A percentile compares a stretch with the other conserved stretches of the same genome.
Conservation (phyloP, 2,888 invertebrate genomes). For the Macrosiphum euphorbiae region DNA sequence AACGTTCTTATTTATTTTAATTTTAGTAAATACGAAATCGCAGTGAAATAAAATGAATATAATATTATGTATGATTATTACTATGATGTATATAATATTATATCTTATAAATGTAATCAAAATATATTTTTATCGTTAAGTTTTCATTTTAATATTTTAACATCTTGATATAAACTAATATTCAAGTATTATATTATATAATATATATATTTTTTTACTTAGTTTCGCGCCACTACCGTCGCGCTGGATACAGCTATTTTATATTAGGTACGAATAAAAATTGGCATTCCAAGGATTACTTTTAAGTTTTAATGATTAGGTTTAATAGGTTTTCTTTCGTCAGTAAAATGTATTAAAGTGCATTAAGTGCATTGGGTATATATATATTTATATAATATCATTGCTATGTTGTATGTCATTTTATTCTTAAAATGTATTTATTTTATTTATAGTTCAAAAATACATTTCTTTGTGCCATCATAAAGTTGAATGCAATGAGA, state of each 20-base stretch:
- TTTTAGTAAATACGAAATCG: background rate
- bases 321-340: background rate
- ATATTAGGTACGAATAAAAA: background rate
- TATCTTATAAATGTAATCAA: background rate
- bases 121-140: background rate
- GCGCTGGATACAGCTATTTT: background rate
- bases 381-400: background rate
- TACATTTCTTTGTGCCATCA: background rate
- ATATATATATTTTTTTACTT: too few relatives aligned
- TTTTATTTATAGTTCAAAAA: constrained; percentile 29
- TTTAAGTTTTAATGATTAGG: background rate
- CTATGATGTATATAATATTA: background rate
- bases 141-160: background rate
- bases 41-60: background rate
- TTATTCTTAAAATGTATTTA: background rate
- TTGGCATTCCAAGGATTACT: background rate
- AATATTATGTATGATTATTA: background rate
- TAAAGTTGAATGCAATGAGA: background rate
- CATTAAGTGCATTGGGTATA: background rate
- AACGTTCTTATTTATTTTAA: background rate
- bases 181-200: background rate
- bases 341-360: background rate
- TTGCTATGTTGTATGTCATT: background rate
- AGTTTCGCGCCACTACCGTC: too few relatives aligned
- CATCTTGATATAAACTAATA: background rate